Evolutionary conservation across 2,888 invertebrate genomes (phyloP), one percentile per base, ranked within the genome.

Genomic region (Sinhomidia bicolor): DNA sequence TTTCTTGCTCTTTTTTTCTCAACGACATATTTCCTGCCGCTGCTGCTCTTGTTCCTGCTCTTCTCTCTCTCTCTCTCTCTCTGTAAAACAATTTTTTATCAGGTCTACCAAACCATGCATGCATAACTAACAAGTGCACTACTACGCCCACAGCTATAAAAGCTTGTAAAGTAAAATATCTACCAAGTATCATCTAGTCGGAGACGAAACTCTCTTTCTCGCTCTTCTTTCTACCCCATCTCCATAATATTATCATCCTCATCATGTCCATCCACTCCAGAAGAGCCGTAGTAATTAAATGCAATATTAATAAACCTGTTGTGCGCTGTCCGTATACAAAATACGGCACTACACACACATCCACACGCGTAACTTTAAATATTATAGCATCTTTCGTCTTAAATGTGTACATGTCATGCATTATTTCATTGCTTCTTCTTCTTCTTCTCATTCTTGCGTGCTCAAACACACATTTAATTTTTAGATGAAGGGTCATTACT

Each of bases 221-320:
- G 17, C 51, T 51, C n/a, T 44, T 74, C 74, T 26, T 74, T 26
- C 74, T 74, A 74, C 47, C 51, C 74, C 32, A 78, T 57, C 54
- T 54, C 29, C 78, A 51, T 54, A 54, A 51, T 29, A 78, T 29
- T 51, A 29, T 29, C 54, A 57, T 32, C 29, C 20, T 47, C 44
- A 17, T 23, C 44, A 44, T 76, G 76, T 76, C 78, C 54, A 32
- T 78, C 78, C 78, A 54, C 17, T n/a, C 36, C 6, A 74, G 23
- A 23, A 20, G 36, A 78, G 78, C 7, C 60, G 62, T 44, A 80
- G 68, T 88, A 88, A 88, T 88, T 83, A 88, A 83, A 88, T 88
- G 88, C 68, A 88, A 83, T 88, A 88, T 88, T 83, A 88, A 88
- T 88, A 88, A 88, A 88, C 88, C 78, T 88, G 88, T 83, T 88